phyloP scores from a whole-genome alignment of 2,888 invertebrate genomes.

The Drosophila atripex region DNA sequence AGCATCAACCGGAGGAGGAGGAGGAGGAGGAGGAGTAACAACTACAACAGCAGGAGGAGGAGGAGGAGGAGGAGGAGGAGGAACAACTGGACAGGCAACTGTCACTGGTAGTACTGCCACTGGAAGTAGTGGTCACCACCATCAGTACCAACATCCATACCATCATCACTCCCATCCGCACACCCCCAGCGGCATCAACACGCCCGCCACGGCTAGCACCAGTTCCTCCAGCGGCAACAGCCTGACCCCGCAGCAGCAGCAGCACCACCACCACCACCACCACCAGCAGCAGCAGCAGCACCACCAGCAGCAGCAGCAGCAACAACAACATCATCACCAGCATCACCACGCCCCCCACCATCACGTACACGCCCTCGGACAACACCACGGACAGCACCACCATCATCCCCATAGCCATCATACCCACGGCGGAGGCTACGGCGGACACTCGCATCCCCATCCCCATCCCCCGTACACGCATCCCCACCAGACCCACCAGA shows the following conservation, averaged over 20 bases:
- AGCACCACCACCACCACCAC: constrained; percentile 46
- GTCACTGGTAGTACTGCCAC: neutral
- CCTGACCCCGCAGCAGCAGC: constrained; percentile 61
- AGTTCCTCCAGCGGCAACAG: constrained; percentile 75
- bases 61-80: constrained; percentile 11
- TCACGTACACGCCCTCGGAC: constrained; percentile 35
- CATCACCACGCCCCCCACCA: constrained; percentile 30
- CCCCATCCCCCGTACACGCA: constrained; percentile 25
- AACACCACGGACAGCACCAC: constrained; percentile 7
- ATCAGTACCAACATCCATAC: constrained; percentile 4
- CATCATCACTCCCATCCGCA: constrained; percentile 58
- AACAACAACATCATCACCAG: constrained; percentile 29
- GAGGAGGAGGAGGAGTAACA: constrained; percentile 17
- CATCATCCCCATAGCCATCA: constrained; percentile 49
- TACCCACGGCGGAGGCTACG: neutral
- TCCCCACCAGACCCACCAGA: constrained; percentile 10
- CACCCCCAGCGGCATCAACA: constrained; percentile 63
- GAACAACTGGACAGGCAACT: neutral
- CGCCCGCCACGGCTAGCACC: constrained; percentile 71
- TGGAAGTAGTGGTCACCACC: neutral
- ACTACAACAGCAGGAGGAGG: neutral
- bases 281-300: constrained; percentile 50
- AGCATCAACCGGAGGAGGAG: constrained; percentile 8
- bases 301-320: constrained; percentile 28
- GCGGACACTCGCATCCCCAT: constrained; percentile 21